Conservation (phyloP, 2,113 vertebrate genomes). For the Siniperca knerii region DNA sequence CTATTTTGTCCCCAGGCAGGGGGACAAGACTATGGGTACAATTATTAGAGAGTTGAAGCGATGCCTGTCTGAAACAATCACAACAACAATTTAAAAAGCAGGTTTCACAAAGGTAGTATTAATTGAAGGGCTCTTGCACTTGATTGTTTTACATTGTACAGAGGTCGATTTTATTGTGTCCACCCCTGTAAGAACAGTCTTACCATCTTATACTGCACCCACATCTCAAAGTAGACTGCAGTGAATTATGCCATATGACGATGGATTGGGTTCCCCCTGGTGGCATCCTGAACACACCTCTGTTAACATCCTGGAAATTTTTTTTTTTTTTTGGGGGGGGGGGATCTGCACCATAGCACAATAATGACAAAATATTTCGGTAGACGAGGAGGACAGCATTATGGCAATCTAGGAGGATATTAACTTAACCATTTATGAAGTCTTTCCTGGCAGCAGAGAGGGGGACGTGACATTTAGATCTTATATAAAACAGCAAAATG, state of each 20-base stretch:
- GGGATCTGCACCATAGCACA: background rate
- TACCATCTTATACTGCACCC: constrained; percentile 33
- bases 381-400: background rate
- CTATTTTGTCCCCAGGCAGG: constrained; percentile 11
- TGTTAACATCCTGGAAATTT: constrained; percentile 11
- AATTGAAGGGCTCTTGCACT: background rate
- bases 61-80: background rate
- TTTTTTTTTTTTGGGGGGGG: too few relatives aligned
- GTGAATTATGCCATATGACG: constrained; percentile 47
- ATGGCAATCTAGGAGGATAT: background rate
- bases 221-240: constrained; percentile 54
- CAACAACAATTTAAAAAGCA: background rate
- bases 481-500: background rate
- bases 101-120: background rate
- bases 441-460: background rate
- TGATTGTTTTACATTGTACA: background rate
- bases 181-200: constrained; percentile 46
- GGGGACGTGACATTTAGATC: background rate
- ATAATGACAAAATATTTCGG: background rate
- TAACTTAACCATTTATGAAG: background rate
- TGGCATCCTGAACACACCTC: constrained; percentile 55
- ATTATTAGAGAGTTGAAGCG: background rate
- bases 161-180: constrained; percentile 9
- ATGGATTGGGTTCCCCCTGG: constrained; percentile 69
- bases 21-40: background rate